Evolutionary conservation across 2,113 vertebrate genomes (phyloP), one percentile per base, ranked within the genome.

Genomic region (Danionella cerebrum): DNA sequence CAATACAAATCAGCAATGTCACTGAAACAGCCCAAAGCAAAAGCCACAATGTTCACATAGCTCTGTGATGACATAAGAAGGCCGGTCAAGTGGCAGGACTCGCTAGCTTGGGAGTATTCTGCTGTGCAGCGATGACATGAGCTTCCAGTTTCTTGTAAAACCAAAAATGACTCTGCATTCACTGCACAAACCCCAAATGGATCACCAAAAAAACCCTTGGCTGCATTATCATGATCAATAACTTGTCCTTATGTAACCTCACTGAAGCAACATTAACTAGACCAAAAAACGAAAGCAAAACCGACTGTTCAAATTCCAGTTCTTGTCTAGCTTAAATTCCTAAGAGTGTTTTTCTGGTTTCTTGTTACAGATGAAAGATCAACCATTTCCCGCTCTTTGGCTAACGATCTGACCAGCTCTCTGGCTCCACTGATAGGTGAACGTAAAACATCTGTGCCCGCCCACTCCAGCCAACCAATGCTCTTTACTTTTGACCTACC

Each of bases 401-500:
- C 91, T 0, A 89, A 91, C 0, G 94, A 98, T 72, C 82, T 93
- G 65, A 86, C 79, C 38, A 39, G 85, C 44, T 86, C 90, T 52
- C 70, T 79, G 75, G 90, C 88, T 31, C 90, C 93, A 67, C 84
- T 95, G 52, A 88, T 91, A 22, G 88, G 90, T 21, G 93, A 96
- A 8, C 89, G 91, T 31, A 96, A 95, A 75, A 87, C 90, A 1
- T 91, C 92, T 0, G 92, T 85, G 0, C 92, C 94, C 0, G 86
- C 93, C 19, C 95, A 97, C 85, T 95, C 94, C 80, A 97, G 94
- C 85, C 95, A 98, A 75, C 94, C 96, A 2, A 90, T 93, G 35
- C 81, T 98, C 55, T 98, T 98, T 88, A 97, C 94, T 1, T 98
- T 98, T 0, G 96, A 98, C 51, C 86, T 93, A 0, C 90, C 92